These are phyloP conservation scores for Diplogasteroides magnus DNA, from an alignment of 1,140 invertebrate species.

Conservation along the genomic window DNA sequence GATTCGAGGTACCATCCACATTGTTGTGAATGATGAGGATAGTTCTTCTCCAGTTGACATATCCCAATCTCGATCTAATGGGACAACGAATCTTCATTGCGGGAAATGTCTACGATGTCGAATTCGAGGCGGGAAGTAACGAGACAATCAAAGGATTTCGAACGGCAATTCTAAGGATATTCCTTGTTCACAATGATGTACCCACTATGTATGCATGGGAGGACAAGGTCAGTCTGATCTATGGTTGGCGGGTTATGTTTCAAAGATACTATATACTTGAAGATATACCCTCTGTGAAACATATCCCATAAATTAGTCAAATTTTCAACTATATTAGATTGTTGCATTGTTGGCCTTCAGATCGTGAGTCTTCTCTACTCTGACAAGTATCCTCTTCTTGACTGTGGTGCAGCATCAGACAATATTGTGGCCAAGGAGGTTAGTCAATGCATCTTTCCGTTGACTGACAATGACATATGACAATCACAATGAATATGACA, in stretches of 20 bases:
- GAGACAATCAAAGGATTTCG: conserved; percentile 18
- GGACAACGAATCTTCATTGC: conserved; percentile 28
- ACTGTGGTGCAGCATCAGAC: conserved; percentile 20
- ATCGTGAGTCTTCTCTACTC: conserved; percentile 26
- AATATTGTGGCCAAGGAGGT: conserved; percentile 37
- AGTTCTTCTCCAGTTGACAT: conserved; percentile 25
- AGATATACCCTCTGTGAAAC: too few relatives aligned
- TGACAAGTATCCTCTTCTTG: conserved; percentile 29
- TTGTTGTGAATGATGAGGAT: too few relatives aligned
- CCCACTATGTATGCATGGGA: conserved; percentile 31
- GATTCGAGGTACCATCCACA: not conserved
- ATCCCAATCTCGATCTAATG: conserved; percentile 28
- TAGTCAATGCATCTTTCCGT: too few relatives aligned
- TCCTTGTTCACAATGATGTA: conserved; percentile 14
- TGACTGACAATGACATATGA: too few relatives aligned
- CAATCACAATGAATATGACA: too few relatives aligned
- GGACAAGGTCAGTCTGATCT: conserved; percentile 17
- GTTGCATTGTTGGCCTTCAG: conserved; percentile 20
- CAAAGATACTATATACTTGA: too few relatives aligned
- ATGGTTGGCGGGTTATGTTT: too few relatives aligned
- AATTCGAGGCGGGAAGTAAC: conserved; percentile 1
- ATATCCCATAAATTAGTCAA: too few relatives aligned
- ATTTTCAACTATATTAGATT: not conserved
- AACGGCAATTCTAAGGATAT: conserved; percentile 28
- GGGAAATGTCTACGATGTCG: conserved; percentile 29